Evolutionary conservation across 1,140 invertebrate genomes (phyloP), one percentile per base, ranked within the genome.

Genomic region (Coptotermes formosanus): DNA sequence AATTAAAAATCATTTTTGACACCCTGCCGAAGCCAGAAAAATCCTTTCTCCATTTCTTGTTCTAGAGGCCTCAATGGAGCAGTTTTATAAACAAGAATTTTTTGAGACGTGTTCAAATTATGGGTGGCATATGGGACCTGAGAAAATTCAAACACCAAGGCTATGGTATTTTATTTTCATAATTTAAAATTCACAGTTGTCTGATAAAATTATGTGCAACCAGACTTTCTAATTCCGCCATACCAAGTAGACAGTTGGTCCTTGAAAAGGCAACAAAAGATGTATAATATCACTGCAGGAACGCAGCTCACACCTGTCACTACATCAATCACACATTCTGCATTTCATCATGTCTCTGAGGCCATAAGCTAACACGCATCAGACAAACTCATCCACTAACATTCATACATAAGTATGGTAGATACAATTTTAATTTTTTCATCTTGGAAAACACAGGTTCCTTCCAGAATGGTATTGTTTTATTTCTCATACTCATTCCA

Each of bases 111-210:
- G n/a, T 7, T 30, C 64, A 75, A 75, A 75, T 30, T 14, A 64
- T 23, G n/a, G 64, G 25, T 38, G 16, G 4, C 14, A 30, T 9
- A 16, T 0, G 14, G 52, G n/a, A 30, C 64, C 64, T 75, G 64
- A 75, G 64, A 75, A 30, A 75, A 75, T 75, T 30, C 64, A 75
- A 75, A 75, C n/a, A 75, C 64, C 64, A n/a, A 25, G 64, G n/a
- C 64, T n/a, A 75, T 4, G 64, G 64, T 30, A 75, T 75, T 75
- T 30, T 75, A 75, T 75, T 25, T 75, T 30, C 1, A 30, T 75
- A 11, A 30, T 14, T 75, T 75, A 3, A 75, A 75, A n/a, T 75
- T 30, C 64, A 75, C 4, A 75, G 21, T 19, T 14, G n/a, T 75
- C 25, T n/a, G 25, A n/a, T 75, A 2, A 55, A 75, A 75, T 75